A percentile compares a stretch with the other conserved stretches of the same genome.
Conservation (phyloP, 2,113 vertebrate species). For the Ranitomeya variabilis region DNA sequence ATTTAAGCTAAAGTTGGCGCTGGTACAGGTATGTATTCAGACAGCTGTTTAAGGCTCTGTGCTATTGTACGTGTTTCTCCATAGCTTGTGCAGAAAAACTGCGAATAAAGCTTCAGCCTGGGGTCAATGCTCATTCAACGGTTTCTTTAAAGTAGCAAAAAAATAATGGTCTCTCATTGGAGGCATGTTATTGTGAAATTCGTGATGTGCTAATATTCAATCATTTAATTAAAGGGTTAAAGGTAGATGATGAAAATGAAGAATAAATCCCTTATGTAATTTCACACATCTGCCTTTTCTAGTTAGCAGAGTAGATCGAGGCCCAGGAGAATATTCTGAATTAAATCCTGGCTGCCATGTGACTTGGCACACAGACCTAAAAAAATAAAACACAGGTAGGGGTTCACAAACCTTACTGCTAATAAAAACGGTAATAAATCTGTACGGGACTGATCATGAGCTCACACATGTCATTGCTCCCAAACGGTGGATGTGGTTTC, state of each 20-base stretch:
- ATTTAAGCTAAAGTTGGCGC: neutral
- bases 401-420: conserved; percentile 2
- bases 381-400: neutral
- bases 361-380: conserved; percentile 28
- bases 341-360: conserved; percentile 26
- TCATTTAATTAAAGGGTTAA: neutral
- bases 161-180: too few relatives aligned
- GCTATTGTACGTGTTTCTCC: neutral
- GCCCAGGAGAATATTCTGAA: conserved; percentile 9
- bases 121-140: neutral
- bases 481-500: neutral
- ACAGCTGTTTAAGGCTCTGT: neutral
- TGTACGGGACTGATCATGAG: conserved; percentile 7
- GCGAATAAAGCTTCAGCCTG: neutral
- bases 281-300: conserved; percentile 1
- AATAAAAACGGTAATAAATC: conserved; percentile 9
- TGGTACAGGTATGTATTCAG: neutral
- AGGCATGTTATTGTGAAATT: neutral
- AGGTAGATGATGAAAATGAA: neutral
- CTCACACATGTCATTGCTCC: neutral
- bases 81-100: neutral
- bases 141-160: too few relatives aligned
- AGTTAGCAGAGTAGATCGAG: neutral
- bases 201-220: neutral
- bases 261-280: neutral